Conservation (phyloP, 2,113 vertebrate species). For the Lepus americanus region DNA sequence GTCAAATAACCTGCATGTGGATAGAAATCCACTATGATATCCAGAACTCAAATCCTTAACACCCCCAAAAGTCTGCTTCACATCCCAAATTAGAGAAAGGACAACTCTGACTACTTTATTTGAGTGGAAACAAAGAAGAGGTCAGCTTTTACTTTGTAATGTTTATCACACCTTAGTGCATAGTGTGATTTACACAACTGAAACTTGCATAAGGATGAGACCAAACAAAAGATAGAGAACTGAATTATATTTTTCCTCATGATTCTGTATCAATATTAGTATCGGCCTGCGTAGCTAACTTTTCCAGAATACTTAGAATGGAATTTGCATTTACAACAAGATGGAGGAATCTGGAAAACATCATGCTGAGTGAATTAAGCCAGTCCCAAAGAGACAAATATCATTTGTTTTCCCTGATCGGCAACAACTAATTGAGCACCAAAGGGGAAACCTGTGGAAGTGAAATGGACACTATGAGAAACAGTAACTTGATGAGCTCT, state of each 20-base stretch:
- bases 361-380: too few relatives aligned
- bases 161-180: neutral
- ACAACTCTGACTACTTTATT: neutral
- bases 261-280: neutral
- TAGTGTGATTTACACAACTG: neutral
- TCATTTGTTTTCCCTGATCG: too few relatives aligned
- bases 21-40: neutral
- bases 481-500: too few relatives aligned
- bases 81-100: neutral
- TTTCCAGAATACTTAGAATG: neutral
- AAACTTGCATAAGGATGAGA: neutral
- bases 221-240: neutral
- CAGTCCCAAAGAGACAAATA: too few relatives aligned
- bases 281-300: neutral
- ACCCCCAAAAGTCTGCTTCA: neutral
- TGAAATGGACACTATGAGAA: too few relatives aligned
- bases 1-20: neutral
- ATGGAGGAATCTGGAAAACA: too few relatives aligned
- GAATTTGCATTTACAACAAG: neutral
- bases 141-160: neutral
- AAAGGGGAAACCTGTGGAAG: too few relatives aligned
- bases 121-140: neutral
- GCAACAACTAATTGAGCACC: too few relatives aligned
- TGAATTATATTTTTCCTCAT: neutral
- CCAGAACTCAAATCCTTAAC: neutral